A percentile compares a stretch with the other conserved stretches of the same genome.
phyloP scores from a whole-genome alignment of 2,113 vertebrate species.

The rat (Rattus norvegicus) region DNA sequence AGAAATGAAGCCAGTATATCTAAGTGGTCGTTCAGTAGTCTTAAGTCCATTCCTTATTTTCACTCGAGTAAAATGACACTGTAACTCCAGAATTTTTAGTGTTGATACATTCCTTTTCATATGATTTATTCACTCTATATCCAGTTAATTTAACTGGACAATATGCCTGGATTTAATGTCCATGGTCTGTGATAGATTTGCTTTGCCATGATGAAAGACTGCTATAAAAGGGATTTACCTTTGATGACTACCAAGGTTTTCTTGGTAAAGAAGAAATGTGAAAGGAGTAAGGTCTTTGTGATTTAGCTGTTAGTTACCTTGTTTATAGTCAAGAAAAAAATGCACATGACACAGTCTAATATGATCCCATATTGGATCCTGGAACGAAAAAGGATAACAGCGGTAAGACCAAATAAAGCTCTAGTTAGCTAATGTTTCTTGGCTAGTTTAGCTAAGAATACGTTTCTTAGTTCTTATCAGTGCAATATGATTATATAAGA shows the following conservation, averaged over 20 bases:
- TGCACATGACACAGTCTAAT: not conserved
- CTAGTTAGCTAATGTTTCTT: conserved; percentile 8
- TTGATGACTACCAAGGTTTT: not conserved
- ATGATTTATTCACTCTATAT: conserved; percentile 12
- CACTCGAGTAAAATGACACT: conserved; percentile 19
- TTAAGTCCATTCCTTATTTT: conserved; percentile 35
- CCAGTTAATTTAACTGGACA: conserved; percentile 22
- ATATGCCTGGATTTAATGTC: conserved; percentile 34
- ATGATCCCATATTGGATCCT: conserved; percentile 31
- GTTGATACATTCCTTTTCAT: conserved; percentile 31
- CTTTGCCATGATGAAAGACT: not conserved
- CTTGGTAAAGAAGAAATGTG: conserved; percentile 36
- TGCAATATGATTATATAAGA: not conserved
- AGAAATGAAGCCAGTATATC: conserved; percentile 10
- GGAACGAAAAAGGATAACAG: not conserved
- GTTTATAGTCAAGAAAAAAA: not conserved
- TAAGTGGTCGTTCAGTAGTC: conserved; percentile 10
- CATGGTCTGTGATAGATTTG: not conserved
- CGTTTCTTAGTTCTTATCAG: conserved; percentile 55
- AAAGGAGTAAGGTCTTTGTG: not conserved
- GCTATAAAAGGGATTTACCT: not conserved
- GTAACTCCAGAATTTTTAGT: not conserved
- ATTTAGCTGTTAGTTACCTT: not conserved
- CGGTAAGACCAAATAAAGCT: conserved; percentile 22
- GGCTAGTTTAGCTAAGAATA: not conserved